phyloP scores from a whole-genome alignment of 1,140 invertebrate genomes.

The Gryllus bimaculatus region DNA sequence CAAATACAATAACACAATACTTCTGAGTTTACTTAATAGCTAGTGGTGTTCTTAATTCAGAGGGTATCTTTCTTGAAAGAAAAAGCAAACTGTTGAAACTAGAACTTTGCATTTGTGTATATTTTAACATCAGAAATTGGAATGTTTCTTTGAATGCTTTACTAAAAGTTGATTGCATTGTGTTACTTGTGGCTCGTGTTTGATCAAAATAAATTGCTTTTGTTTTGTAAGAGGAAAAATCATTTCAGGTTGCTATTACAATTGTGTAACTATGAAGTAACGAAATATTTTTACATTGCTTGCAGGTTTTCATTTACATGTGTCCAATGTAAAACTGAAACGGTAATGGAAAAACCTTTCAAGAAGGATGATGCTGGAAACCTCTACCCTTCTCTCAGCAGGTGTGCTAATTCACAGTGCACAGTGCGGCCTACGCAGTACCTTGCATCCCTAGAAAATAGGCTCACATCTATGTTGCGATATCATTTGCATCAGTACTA shows the following conservation, averaged over 20 bases:
- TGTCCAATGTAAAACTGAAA: not conserved
- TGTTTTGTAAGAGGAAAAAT: not conserved
- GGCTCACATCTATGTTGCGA: constrained; percentile 54
- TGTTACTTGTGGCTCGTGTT: no score
- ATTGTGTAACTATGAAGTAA: not conserved
- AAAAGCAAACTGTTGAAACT: no score
- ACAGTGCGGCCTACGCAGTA: constrained; percentile 49
- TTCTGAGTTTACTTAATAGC: no score
- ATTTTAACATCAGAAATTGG: no score
- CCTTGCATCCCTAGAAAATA: constrained; percentile 57
- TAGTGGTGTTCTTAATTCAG: no score
- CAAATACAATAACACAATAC: no score
- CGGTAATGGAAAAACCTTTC: not conserved
- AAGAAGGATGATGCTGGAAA: constrained; percentile 2
- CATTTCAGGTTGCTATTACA: not conserved
- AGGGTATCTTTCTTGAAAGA: no score
- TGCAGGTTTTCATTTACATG: not conserved
- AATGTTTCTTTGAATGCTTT: no score
- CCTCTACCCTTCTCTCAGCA: constrained; percentile 35
- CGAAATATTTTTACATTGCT: not conserved
- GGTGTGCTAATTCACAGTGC: constrained; percentile 59
- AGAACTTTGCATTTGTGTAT: no score
- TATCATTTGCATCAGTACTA: constrained; percentile 65
- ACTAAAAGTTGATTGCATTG: no score
- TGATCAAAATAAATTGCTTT: not conserved